phyloP scores from a whole-genome alignment of 1,140 invertebrate species.

The Aphelenchoides avenae region DNA sequence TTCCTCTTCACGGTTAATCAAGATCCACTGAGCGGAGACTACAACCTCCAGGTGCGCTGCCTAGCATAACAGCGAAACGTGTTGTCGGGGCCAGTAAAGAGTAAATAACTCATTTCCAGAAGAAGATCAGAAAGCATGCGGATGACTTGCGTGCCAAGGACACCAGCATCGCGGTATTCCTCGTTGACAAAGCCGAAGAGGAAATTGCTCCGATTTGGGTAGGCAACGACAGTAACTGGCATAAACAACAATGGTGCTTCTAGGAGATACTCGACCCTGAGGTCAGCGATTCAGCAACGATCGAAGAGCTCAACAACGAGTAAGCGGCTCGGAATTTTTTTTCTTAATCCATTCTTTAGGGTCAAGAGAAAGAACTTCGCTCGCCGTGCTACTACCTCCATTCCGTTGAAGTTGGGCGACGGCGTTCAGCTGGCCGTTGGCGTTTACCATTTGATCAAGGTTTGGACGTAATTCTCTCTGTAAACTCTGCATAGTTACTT shows the following conservation, averaged over 20 bases:
- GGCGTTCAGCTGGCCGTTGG: constrained; percentile 31
- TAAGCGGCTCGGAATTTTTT: background rate
- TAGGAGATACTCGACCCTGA: constrained; percentile 17
- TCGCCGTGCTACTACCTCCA: constrained; percentile 20
- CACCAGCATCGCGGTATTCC: constrained; percentile 18
- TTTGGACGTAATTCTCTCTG: too few species aligned
- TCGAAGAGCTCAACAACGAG: constrained; percentile 13
- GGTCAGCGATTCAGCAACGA: constrained; percentile 2
- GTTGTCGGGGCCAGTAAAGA: too few species aligned
- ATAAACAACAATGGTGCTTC: too few species aligned
- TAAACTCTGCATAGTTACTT: too few species aligned
- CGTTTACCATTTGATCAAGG: constrained; percentile 35
- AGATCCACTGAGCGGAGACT: constrained; percentile 9
- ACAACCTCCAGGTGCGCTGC: constrained; percentile 17
- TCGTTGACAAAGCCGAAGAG: constrained; percentile 23
- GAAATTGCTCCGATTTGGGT: constrained; percentile 5
- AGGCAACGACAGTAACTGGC: too few species aligned
- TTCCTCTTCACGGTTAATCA: constrained; percentile 18
- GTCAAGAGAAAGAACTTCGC: constrained; percentile 19
- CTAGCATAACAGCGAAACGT: constrained; percentile 1
- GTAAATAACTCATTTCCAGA: constrained; percentile 22
- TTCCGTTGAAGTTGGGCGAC: constrained; percentile 31
- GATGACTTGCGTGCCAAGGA: constrained; percentile 16
- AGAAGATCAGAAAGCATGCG: constrained; percentile 15
- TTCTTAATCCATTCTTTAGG: constrained; percentile 12